Evolutionary conservation across 30 jellyfish, hydroid and myxozoan genomes (phyloP), one percentile per base, ranked within the genome.

Genomic region (Cassiopea andromeda): DNA sequence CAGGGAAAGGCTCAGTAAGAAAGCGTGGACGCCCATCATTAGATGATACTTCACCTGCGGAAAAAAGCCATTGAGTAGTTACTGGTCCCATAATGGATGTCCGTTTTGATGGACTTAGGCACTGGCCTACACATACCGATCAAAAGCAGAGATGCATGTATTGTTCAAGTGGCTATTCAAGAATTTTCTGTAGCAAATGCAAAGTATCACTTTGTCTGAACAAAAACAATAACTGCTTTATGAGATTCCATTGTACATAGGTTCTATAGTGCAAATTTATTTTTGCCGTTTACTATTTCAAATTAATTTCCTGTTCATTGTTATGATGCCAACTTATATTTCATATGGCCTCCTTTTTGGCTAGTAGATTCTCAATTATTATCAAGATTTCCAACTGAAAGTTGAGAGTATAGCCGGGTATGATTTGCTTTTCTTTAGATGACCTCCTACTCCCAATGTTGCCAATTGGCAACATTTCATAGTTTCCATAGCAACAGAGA

Each of bases 1-100:
- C 46, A 19, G 47, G 47, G 50, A 73, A 78, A 13, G 27, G 50
- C 77, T 13, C 67, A 78, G 81, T 85, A 75, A 85, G 70, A 77
- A 85, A 85, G 70, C 93, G 92, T 73, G 91, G n/a, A 64, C 46
- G 18, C 61, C 91, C 93, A 74, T 61, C 47, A 18, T 92, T 92
- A 70, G 58, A 54, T 66, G 75, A 66, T 66, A 19, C 0, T 66
- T 19, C 43, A 16, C 75, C 75, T 66, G 75, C 45, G 15, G 45
- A 66, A 66, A 66, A 66, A 19, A 54, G 64, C 64, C 64, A 54
- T 54, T 1, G 45, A 14, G 75, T 66, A 16, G 45, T 19, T 14
- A 16, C 75, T 3, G 43, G 45, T 0, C 75, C 75, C 43, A 66
- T 75, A 15, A 49, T 45, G 38, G 78, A 19, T 17, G 48, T 57